A percentile compares a stretch with the other conserved stretches of the same genome.
phyloP scores from a whole-genome alignment of 2,113 vertebrate genomes.

The Mionectes macconnelli region DNA sequence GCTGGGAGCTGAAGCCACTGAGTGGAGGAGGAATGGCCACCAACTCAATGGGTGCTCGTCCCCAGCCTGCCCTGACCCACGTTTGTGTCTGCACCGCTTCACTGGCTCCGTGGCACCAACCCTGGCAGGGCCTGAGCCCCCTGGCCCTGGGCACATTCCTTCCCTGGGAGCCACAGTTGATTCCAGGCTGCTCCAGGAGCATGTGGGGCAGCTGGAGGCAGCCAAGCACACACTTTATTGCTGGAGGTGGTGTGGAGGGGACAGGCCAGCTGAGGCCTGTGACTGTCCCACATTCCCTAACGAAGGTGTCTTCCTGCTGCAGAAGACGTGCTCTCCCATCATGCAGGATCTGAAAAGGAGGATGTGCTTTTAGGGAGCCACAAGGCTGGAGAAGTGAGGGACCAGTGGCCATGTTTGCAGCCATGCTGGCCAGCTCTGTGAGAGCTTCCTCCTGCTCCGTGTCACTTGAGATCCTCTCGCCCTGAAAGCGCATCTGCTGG shows the following conservation, averaged over 20 bases:
- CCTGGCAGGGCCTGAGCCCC: accelerated
- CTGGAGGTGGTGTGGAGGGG: not conserved
- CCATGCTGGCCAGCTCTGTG: not conserved
- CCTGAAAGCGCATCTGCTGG: not conserved
- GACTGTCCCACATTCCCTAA: accelerated
- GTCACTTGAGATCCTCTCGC: accelerated
- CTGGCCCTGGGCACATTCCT: not conserved
- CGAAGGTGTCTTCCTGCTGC: accelerated
- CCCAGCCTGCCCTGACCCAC: not conserved
- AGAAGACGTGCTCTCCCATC: not conserved
- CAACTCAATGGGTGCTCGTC: not conserved
- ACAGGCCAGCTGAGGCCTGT: not conserved
- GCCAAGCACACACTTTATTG: not conserved
- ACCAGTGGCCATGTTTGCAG: accelerated
- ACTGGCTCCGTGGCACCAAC: not conserved
- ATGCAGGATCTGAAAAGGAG: not conserved
- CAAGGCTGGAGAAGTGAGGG: accelerated
- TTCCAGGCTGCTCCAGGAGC: not conserved
- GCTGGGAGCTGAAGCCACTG: not conserved
- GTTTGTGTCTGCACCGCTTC: not conserved
- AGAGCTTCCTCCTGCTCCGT: accelerated
- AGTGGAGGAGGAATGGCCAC: not conserved
- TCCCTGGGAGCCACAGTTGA: accelerated
- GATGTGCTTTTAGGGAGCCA: not conserved
- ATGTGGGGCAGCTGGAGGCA: not conserved